phyloP scores from a whole-genome alignment of 2,888 invertebrate genomes.

The Oscheius sp. region DNA sequence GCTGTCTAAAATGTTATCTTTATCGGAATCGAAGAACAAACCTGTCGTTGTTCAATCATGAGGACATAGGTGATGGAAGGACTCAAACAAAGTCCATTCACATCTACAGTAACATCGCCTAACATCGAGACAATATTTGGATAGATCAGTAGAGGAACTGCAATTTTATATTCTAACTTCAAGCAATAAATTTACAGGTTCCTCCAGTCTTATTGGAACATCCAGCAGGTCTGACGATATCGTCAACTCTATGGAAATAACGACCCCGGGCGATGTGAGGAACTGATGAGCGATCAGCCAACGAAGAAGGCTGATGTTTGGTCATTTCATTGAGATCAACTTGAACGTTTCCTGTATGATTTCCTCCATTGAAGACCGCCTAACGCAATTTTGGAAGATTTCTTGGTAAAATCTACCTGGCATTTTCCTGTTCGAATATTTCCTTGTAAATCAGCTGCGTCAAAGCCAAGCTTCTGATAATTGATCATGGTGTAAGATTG shows the following conservation, averaged over 20 bases:
- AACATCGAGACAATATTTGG: constrained; percentile 96
- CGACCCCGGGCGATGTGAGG: constrained; percentile 75
- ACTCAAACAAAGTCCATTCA: constrained; percentile 91
- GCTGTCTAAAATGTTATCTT: constrained; percentile 32
- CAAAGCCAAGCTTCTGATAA: constrained; percentile 88
- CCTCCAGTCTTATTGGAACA: constrained; percentile 74
- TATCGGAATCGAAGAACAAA: constrained; percentile 13
- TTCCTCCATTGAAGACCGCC: constrained; percentile 60
- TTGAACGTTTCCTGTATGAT: constrained; percentile 52
- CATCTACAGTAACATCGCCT: constrained; percentile 91
- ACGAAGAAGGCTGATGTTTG: constrained; percentile 36
- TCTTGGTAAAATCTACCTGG: constrained; percentile 39
- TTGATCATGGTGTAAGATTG: constrained; percentile 93
- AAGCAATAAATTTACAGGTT: constrained; percentile 40
- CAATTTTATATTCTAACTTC: constrained; percentile 1
- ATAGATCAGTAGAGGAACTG: constrained; percentile 51
- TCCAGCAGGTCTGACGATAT: constrained; percentile 87
- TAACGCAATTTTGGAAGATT: constrained; percentile 23
- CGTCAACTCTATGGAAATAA: constrained; percentile 91
- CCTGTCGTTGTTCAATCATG: constrained; percentile 42
- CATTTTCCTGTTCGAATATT: constrained; percentile 47
- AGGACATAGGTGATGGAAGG: constrained; percentile 59
- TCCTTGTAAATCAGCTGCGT: constrained; percentile 74
- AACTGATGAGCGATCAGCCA: constrained; percentile 43
- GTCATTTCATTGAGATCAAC: constrained; percentile 41